phyloP scores from a whole-genome alignment of 2,797 vertebrate species.

The Gobio occitaniae region DNA sequence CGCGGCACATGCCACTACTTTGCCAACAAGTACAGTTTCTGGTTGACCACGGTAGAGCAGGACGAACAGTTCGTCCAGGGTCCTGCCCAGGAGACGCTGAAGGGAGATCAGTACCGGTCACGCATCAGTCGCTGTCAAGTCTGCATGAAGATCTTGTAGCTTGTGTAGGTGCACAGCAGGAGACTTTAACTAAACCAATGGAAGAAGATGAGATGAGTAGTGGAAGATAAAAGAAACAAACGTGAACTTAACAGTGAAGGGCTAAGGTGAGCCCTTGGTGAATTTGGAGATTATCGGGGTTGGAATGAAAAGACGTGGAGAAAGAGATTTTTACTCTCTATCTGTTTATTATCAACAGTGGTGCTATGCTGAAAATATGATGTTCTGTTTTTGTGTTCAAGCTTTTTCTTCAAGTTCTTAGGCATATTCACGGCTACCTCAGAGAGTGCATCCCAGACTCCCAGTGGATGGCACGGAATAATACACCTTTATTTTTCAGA shows the following conservation, averaged over 20 bases:
- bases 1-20: constrained; percentile 94
- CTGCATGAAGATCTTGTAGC: constrained; percentile 94
- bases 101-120: constrained; percentile 86
- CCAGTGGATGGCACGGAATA: constrained; percentile 53
- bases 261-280: not conserved
- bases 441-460: constrained; percentile 69
- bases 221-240: constrained; percentile 52
- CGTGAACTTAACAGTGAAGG: constrained; percentile 44
- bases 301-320: constrained; percentile 31
- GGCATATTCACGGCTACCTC: constrained; percentile 84
- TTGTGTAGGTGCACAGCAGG: not conserved
- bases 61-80: constrained; percentile 80
- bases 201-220: constrained; percentile 38
- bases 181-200: constrained; percentile 31
- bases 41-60: constrained; percentile 89
- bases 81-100: constrained; percentile 85
- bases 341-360: constrained; percentile 74
- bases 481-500: constrained; percentile 35
- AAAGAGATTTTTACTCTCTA: constrained; percentile 56
- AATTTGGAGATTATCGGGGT: not conserved
- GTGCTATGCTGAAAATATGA: constrained; percentile 76
- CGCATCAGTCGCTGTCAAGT: constrained; percentile 94
- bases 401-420: constrained; percentile 57
- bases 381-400: constrained; percentile 63
- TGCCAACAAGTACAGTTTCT: constrained; percentile 97